A percentile compares a stretch with the other conserved stretches of the same genome.
Conservation (phyloP, 92 coral and sea anemone species). For the Actinernus sp. region DNA sequence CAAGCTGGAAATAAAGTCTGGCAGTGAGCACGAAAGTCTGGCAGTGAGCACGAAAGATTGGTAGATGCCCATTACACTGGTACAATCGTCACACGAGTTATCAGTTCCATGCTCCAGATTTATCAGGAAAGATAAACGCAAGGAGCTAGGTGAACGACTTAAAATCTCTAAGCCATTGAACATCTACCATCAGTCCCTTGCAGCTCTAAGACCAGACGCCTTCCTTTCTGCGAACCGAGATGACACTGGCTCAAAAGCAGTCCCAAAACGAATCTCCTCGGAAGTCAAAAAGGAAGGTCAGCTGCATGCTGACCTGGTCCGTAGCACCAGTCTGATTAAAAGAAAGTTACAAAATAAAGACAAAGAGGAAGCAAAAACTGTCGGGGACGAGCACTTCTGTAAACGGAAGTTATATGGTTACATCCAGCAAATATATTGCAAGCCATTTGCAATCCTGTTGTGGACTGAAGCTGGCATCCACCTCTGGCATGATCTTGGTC, state of each 20-base stretch:
- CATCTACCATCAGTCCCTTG: slow-evolving; percentile 17
- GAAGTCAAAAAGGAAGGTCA: slow-evolving; percentile 1
- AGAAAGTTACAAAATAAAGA: slow-evolving; percentile 3
- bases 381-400: slow-evolving; percentile 10
- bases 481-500: slow-evolving; percentile 31
- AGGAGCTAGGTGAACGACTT: no score
- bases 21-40: no score
- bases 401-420: slow-evolving; percentile 36
- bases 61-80: no score
- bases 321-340: slow-evolving; percentile 10
- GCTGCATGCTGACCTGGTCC: slow-evolving; percentile 6
- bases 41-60: no score
- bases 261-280: slow-evolving; percentile 10
- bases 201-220: not conserved
- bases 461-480: slow-evolving; percentile 51
- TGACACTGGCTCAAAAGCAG: slow-evolving; percentile 3
- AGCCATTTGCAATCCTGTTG: slow-evolving; percentile 9
- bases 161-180: no score
- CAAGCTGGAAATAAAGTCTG: no score
- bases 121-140: no score
- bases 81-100: no score
- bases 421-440: slow-evolving; percentile 13
- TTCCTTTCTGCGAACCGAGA: slow-evolving; percentile 37
- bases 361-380: slow-evolving; percentile 1
- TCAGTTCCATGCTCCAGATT: no score